Base-by-base conservation (phyloP, 2,113 vertebrate species). In the Corythoichthys intestinalis region DNA sequence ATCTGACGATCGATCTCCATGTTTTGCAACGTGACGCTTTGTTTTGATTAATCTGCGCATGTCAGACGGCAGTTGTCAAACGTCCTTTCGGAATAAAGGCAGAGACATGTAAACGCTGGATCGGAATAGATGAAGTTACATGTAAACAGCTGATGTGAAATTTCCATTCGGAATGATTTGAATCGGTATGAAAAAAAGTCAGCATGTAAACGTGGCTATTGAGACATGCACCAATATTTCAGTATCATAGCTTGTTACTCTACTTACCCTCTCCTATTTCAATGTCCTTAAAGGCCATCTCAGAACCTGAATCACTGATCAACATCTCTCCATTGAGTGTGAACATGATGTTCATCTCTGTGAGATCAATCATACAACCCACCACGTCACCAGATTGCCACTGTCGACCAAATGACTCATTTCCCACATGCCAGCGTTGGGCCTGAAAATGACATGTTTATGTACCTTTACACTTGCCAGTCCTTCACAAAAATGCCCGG, bases 281-380 rank as follows among this genome's bases (percentile, higher is more conserved):
- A 0, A 93, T 90, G 75, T 93, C 92, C 76, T 92, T 93, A 73
- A 93, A 93, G 50, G 92, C 92, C 91, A 92, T 90, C 74, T 97
- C 96, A 0, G 95, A 97, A 64, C 96, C 96, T 0, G 95, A 95
- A 83, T 97, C 96, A 2, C 95, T 95, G 89, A 97, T 97, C 70
- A 96, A 79, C 91, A 96, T 91, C 86, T 97, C 95, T 47, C 96
- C 95, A 1, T 96, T 97, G 20, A 96, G 93, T 0, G 96, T 97
- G 75, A 96, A 96, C 93, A 94, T 94, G 70, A 97, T 95, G 84
- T 93, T 94, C 89, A 92, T 92, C 78, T 97, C 95, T 0, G 69
- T 80, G 61, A 97, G 92, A 85, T 97, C 95, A 1, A 97, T 96
- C 93, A 96, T 94, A 74, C 95, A 97, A 71, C 95, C 95, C 9